Base-by-base conservation (phyloP, 2,113 vertebrate species). In the Aptenodytes patagonicus region DNA sequence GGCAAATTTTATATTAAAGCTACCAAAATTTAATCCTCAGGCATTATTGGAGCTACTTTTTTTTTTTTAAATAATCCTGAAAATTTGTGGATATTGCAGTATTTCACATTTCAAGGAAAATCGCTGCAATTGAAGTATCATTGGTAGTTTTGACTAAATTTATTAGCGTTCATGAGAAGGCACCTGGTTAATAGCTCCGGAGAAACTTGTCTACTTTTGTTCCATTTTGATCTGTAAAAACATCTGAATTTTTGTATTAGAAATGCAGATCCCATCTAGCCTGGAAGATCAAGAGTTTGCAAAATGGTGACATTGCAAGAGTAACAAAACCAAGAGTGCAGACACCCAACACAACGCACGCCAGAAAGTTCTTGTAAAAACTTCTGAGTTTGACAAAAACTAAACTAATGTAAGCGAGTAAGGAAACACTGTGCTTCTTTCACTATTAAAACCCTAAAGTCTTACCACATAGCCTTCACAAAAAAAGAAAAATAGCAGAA, bases 201-300 rank as follows among this genome's bases (percentile, higher is more conserved):
- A 91, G 55, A 84, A 95, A 78, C 46, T 51, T 82, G 75, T 77
- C 72, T 83, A 55, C 42, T 87, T 84, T 87, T 77, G n/a, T 51
- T 95, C 72, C 57, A 42, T 93, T 90, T 73, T 87, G 79, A 82
- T 78, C 38, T 94, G 61, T 46, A 86, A 85, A 94, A 91, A 73
- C 0, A 0, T 18, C 76, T 87, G 55, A 64, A 60, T 93, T 92
- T 86, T 90, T 87, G 8, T 71, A 71, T 96, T 69, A 95, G 47
- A 93, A 95, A 89, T 72, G 85, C 80, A 91, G 78, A 84, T 73
- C 52, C 62, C 2, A 10, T 90, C 78, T 65, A 81, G 75, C 11
- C 65, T 90, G 60, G 52, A 80, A 92, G 75, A 87, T 69, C 58
- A 80, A 87, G 75, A 87, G 52, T 44, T 47, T 93, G 70, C 21